These are phyloP conservation scores for Mesocricetus auratus DNA, from an alignment of 2,113 vertebrate species.

Conservation along the genomic window DNA sequence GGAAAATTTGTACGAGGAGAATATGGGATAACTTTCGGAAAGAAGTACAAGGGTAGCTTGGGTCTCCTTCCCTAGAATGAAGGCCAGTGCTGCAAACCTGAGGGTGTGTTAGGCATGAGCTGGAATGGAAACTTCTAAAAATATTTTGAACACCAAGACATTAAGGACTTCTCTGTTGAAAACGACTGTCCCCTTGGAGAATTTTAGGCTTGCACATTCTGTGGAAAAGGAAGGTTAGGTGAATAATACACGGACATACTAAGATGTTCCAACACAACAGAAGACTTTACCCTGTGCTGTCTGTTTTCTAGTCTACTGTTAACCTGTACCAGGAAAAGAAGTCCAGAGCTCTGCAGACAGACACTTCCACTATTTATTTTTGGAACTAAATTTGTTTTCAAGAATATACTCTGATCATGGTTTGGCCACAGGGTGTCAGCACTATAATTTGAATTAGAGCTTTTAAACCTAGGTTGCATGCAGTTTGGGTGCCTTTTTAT, in stretches of 20 bases:
- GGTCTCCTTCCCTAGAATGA: neutral
- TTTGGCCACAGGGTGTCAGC: conserved; percentile 29
- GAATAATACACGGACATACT: conserved; percentile 37
- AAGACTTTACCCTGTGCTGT: conserved; percentile 13
- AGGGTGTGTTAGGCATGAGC: conserved; percentile 10
- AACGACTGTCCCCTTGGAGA: neutral
- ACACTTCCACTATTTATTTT: neutral
- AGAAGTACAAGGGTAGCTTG: conserved; percentile 2
- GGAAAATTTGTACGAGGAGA: conserved; percentile 55
- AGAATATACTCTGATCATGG: neutral
- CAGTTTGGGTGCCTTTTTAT: neutral
- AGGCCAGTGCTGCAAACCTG: neutral
- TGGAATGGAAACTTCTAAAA: conserved; percentile 34
- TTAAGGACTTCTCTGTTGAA: neutral
- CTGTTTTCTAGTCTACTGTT: neutral
- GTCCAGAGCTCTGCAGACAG: neutral
- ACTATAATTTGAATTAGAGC: conserved; percentile 36
- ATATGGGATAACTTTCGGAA: conserved; percentile 28
- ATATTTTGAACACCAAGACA: neutral
- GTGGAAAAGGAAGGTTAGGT: neutral
- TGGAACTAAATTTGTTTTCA: neutral
- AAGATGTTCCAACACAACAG: conserved; percentile 1
- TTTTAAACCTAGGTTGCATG: neutral
- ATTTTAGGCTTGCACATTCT: neutral
- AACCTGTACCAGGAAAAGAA: neutral